Percentiles rank a stretch among this genome's conserved stretches.
These are phyloP conservation scores for Coregonus sp. DNA, from an alignment of 2,797 vertebrate genomes.

Conservation along the genomic window DNA sequence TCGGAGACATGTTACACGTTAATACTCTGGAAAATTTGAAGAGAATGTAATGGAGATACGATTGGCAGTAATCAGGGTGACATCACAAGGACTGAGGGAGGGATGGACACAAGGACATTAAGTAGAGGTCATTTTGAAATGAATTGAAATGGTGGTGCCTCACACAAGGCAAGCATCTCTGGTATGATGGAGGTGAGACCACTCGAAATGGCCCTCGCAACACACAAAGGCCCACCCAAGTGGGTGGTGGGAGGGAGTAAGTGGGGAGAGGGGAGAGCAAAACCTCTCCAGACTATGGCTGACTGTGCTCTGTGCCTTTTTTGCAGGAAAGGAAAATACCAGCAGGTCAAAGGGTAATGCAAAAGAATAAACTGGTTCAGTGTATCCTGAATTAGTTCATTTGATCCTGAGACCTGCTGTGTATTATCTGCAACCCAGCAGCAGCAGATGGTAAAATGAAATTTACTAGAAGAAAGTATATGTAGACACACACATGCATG, in stretches of 20 bases:
- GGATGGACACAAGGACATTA: slow-evolving; percentile 8
- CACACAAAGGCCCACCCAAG: neutral
- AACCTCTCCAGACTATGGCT: neutral
- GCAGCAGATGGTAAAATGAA: slow-evolving; percentile 40
- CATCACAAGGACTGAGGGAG: neutral
- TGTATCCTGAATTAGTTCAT: slow-evolving; percentile 39
- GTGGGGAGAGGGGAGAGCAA: neutral
- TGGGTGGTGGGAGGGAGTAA: neutral
- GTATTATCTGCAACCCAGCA: slow-evolving; percentile 44
- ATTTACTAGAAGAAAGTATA: slow-evolving; percentile 35
- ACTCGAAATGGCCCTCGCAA: slow-evolving; percentile 12
- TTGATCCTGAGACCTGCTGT: slow-evolving; percentile 34
- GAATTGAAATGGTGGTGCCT: neutral
- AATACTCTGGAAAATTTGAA: slow-evolving; percentile 19
- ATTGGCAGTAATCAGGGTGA: slow-evolving; percentile 28
- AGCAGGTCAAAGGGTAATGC: slow-evolving; percentile 43
- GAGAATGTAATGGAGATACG: slow-evolving; percentile 31
- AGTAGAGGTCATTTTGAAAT: neutral
- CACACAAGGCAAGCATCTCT: neutral
- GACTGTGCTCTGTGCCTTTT: slow-evolving; percentile 3
- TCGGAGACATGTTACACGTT: neutral
- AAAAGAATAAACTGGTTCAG: slow-evolving; percentile 30
- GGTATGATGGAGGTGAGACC: neutral
- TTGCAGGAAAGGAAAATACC: slow-evolving; percentile 34
- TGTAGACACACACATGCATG: slow-evolving; percentile 11